Conservation (phyloP, 2,113 vertebrate species). For the Kobus ellipsiprymnus region DNA sequence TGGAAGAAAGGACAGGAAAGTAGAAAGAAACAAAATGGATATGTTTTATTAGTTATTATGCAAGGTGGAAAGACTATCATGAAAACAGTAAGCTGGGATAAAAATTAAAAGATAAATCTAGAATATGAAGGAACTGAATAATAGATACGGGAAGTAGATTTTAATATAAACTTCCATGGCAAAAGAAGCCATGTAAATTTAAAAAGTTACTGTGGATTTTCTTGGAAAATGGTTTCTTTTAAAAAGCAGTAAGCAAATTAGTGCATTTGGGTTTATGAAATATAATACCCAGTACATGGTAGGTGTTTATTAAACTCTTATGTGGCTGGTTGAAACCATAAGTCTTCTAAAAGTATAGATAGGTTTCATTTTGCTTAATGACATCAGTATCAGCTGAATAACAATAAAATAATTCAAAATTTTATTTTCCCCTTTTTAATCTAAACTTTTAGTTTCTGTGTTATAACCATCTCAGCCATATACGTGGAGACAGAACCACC, state of each 20-base stretch:
- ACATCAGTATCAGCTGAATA: not conserved
- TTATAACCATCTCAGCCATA: not conserved
- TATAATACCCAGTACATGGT: not conserved
- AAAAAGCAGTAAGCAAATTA: not conserved
- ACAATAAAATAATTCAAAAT: not conserved
- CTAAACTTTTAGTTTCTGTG: not conserved
- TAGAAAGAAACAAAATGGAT: not conserved
- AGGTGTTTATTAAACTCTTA: not conserved
- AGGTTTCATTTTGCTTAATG: not conserved
- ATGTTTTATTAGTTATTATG: not conserved
- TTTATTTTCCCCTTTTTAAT: not conserved
- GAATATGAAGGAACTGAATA: not conserved
- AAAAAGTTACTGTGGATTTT: not conserved
- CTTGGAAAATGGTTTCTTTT: not conserved
- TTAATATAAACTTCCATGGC: not conserved
- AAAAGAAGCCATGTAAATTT: not conserved
- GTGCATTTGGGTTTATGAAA: slow-evolving; percentile 3
- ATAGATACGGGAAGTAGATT: not conserved
- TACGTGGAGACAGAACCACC: not conserved
- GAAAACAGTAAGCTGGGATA: not conserved
- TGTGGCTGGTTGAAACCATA: not conserved
- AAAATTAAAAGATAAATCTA: not conserved
- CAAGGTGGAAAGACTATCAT: not conserved
- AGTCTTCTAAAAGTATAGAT: not conserved
- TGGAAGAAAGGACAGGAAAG: not conserved